A percentile compares a stretch with the other conserved stretches of the same genome.
These are phyloP conservation scores for Gadus macrocephalus DNA, from an alignment of 2,113 vertebrate species.

Conservation along the genomic window DNA sequence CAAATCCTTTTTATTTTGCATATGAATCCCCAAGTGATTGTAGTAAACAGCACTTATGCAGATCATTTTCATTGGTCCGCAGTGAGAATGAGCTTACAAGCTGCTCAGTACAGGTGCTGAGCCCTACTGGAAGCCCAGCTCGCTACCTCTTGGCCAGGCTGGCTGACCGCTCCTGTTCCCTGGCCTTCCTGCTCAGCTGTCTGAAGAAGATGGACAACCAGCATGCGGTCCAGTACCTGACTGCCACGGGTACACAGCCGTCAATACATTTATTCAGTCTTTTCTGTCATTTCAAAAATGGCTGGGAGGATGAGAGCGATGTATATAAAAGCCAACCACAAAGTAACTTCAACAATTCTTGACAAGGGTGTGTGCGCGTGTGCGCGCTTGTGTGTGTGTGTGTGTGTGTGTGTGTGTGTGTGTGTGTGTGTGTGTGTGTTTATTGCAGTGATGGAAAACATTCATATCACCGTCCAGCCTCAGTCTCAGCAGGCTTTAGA, in stretches of 20 bases:
- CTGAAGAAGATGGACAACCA: conserved; percentile 76
- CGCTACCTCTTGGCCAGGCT: conserved; percentile 72
- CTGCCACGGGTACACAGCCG: conserved; percentile 50
- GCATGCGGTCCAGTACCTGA: conserved; percentile 71
- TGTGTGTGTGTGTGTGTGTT: conserved; percentile 15
- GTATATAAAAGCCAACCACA: neutral
- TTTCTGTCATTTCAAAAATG: no score
- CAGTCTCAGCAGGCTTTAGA: conserved; percentile 57
- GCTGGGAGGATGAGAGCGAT: no score
- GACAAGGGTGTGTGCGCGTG: neutral
- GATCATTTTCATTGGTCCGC: neutral
- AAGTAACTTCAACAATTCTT: neutral
- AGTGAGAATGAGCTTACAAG: conserved; percentile 79
- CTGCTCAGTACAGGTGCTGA: conserved; percentile 81
- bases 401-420: no score
- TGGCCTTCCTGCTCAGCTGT: conserved; percentile 72
- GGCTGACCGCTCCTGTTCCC: conserved; percentile 69
- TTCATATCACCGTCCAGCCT: conserved; percentile 72
- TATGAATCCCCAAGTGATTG: neutral
- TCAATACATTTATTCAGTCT: neutral
- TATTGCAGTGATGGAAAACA: conserved; percentile 56
- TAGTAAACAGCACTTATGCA: neutral
- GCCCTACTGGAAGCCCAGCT: conserved; percentile 71
- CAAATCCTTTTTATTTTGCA: neutral
- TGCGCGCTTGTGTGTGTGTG: neutral